These are phyloP conservation scores for Periphyllus acericola DNA, from an alignment of 2,888 invertebrate genomes.

Conservation along the genomic window DNA sequence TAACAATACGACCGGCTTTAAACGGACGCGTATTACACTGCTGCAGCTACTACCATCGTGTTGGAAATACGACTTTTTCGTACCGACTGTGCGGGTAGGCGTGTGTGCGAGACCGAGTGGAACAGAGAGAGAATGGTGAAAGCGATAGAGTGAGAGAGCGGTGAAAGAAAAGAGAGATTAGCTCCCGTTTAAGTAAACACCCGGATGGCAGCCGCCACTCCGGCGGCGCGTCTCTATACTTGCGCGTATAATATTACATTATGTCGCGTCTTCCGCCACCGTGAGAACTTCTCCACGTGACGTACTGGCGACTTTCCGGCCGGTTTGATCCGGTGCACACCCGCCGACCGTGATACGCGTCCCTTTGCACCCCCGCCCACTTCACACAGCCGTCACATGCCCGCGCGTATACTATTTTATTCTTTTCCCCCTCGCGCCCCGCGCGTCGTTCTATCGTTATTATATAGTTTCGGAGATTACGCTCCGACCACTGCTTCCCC, in stretches of 20 bases:
- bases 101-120: not conserved
- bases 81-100: no score
- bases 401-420: not conserved
- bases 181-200: conserved; percentile 56
- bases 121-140: no score
- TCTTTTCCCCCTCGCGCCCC: not conserved
- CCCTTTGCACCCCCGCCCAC: not conserved
- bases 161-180: not conserved
- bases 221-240: not conserved
- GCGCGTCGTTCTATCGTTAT: not conserved
- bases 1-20: no score
- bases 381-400: no score
- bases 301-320: conserved; percentile 59
- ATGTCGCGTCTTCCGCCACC: not conserved
- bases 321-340: conserved; percentile 30
- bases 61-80: no score
- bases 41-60: no score
- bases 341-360: not conserved
- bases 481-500: not conserved
- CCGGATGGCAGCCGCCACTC: conserved; percentile 23
- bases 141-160: no score
- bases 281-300: conserved; percentile 57
- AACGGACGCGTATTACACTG: no score
- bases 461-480: conserved; percentile 30
- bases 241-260: not conserved